Evolutionary conservation across 2,888 invertebrate genomes (phyloP).

Genomic region (Notodonta ziczac): DNA sequence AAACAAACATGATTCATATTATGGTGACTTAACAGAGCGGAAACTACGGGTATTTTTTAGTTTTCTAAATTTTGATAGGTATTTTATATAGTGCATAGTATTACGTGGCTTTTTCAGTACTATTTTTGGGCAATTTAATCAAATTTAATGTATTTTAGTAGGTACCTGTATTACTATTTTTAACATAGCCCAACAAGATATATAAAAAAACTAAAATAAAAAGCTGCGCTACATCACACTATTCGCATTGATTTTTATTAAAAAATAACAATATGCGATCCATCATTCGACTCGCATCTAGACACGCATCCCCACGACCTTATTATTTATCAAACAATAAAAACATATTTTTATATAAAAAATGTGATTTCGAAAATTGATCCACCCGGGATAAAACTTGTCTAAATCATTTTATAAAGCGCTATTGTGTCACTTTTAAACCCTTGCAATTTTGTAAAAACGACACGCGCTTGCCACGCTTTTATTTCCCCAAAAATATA

Average conservation of each 20-base stretch:
- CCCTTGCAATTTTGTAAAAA: constrained; percentile 72
- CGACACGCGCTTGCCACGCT: constrained; percentile 75
- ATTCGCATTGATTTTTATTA: constrained; percentile 25
- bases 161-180: too few relatives aligned
- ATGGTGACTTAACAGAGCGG: too few relatives aligned
- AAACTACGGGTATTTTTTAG: too few relatives aligned
- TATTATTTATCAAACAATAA: constrained; percentile 54
- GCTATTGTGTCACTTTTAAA: constrained; percentile 75
- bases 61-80: too few relatives aligned
- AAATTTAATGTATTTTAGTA: too few relatives aligned
- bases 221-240: background rate
- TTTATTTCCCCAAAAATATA: constrained; percentile 52
- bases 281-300: constrained; percentile 61
- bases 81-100: too few relatives aligned
- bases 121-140: too few relatives aligned
- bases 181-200: too few relatives aligned
- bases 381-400: constrained; percentile 56
- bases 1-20: too few relatives aligned
- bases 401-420: constrained; percentile 80
- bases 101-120: too few relatives aligned
- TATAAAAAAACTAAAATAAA: background rate
- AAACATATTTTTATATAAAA: constrained; percentile 52
- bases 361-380: constrained; percentile 68
- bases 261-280: constrained; percentile 62
- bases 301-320: constrained; percentile 57